phyloP scores from a whole-genome alignment of 2,888 invertebrate species.

The Drosophila monieri region DNA sequence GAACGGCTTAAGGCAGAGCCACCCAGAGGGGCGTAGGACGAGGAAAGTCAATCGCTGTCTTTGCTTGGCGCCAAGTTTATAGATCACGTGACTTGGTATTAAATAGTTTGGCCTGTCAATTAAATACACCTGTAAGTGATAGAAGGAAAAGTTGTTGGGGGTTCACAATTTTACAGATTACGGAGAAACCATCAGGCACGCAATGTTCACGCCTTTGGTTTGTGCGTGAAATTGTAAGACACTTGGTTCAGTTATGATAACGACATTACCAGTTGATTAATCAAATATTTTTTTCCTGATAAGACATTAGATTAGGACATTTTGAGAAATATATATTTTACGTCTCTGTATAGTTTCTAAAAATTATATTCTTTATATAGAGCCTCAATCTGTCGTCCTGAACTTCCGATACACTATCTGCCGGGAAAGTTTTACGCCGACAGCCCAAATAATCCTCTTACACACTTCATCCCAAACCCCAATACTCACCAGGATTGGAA shows the following conservation, averaged over 20 bases:
- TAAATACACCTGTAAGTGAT: slow-evolving; percentile 68
- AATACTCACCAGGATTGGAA: slow-evolving; percentile 2
- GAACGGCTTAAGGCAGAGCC: slow-evolving; percentile 58
- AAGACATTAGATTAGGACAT: not conserved
- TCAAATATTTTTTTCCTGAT: not conserved
- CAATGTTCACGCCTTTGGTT: slow-evolving; percentile 39
- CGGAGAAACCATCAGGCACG: slow-evolving; percentile 30
- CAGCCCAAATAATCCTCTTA: slow-evolving; percentile 2
- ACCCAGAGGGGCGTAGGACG: not conserved
- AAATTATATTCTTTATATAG: not conserved
- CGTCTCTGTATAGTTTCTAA: not conserved
- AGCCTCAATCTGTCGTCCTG: not conserved
- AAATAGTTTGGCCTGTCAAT: slow-evolving; percentile 75
- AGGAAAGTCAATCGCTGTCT: slow-evolving; percentile 13
- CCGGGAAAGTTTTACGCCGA: slow-evolving; percentile 44
- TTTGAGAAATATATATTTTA: not conserved
- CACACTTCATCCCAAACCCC: slow-evolving; percentile 13
- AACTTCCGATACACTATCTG: slow-evolving; percentile 43
- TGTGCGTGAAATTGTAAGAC: slow-evolving; percentile 19
- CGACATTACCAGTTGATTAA: not conserved
- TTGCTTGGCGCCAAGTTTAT: slow-evolving; percentile 46
- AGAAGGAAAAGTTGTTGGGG: not conserved
- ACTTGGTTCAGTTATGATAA: not conserved
- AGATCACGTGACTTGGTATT: slow-evolving; percentile 75
- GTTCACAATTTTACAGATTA: slow-evolving; percentile 3